Conservation (phyloP, 1,140 invertebrate genomes). For the Radopholus similis region DNA sequence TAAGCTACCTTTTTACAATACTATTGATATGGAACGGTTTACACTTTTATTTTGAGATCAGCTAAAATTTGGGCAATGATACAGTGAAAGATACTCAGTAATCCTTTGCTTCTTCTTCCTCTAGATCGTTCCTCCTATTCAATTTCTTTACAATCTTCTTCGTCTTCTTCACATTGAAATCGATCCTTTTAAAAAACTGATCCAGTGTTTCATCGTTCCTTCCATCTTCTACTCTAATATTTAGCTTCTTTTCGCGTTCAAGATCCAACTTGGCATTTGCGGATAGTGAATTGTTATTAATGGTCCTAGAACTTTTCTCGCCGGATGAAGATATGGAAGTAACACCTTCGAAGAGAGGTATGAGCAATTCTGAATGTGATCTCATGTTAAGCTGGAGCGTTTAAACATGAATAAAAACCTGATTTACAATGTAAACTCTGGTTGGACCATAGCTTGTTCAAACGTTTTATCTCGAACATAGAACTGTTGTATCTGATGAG, state of each 20-base stretch:
- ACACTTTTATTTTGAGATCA: no score
- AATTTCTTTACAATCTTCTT: conserved; percentile 12
- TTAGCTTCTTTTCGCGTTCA: conserved; percentile 1
- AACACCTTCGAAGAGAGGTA: conserved; percentile 28
- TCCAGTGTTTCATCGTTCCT: conserved; percentile 20
- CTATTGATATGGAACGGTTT: no score
- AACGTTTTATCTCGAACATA: conserved; percentile 38
- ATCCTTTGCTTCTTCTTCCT: no score
- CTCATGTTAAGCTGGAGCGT: no score
- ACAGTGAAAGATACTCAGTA: no score
- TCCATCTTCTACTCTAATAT: not conserved
- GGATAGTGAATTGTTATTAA: not conserved
- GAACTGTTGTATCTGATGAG: conserved; percentile 30
- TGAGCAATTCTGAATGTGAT: conserved; percentile 16
- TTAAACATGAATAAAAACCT: no score
- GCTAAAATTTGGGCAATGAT: no score
- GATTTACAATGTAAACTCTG: conserved; percentile 28
- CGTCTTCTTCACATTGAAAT: conserved; percentile 27
- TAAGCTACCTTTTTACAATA: no score
- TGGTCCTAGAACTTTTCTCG: not conserved
- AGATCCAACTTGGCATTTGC: not conserved
- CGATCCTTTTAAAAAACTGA: conserved; percentile 32
- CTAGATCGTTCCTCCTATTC: no score
- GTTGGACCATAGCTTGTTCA: conserved; percentile 34
- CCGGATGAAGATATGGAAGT: not conserved